Percentiles rank a stretch among this genome's conserved stretches.
phyloP scores from a whole-genome alignment of 2,113 vertebrate species.

The Donacobius atricapilla region DNA sequence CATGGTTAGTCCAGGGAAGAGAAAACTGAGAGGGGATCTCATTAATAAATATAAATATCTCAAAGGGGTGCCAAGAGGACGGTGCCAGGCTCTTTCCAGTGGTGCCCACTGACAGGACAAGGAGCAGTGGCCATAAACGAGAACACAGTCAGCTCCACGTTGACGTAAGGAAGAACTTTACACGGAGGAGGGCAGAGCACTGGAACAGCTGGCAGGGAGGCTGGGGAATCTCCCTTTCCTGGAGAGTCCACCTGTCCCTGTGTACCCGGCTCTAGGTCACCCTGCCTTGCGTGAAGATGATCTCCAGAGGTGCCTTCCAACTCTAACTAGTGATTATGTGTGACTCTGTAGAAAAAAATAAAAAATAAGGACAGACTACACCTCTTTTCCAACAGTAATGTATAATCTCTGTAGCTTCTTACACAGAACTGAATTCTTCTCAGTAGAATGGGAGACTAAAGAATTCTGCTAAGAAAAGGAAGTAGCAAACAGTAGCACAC shows the following conservation, averaged over 20 bases:
- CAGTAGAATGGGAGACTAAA: not conserved
- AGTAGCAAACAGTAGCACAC: not conserved
- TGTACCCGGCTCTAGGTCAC: not conserved
- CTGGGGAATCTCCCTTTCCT: not conserved
- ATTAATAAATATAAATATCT: not conserved
- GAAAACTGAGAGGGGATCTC: not conserved
- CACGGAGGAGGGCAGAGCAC: not conserved
- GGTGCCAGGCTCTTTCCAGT: not conserved
- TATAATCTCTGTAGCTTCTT: not conserved
- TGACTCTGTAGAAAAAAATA: not conserved
- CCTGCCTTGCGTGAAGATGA: not conserved
- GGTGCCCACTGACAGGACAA: not conserved
- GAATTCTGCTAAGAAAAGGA: not conserved
- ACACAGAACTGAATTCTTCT: not conserved
- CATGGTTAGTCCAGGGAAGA: not conserved
- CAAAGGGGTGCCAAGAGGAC: not conserved
- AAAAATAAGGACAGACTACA: not conserved
- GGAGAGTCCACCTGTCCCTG: not conserved
- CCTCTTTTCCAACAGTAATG: not conserved
- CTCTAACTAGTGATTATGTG: not conserved
- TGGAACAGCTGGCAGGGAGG: not conserved
- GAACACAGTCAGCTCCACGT: not conserved
- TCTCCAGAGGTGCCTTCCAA: not conserved
- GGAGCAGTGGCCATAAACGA: too few relatives aligned
- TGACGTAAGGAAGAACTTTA: not conserved